A percentile compares a stretch with the other conserved stretches of the same genome.
Conservation (phyloP, 30 jellyfish, hydroid and myxozoan genomes). For the Hydra vulgaris region DNA sequence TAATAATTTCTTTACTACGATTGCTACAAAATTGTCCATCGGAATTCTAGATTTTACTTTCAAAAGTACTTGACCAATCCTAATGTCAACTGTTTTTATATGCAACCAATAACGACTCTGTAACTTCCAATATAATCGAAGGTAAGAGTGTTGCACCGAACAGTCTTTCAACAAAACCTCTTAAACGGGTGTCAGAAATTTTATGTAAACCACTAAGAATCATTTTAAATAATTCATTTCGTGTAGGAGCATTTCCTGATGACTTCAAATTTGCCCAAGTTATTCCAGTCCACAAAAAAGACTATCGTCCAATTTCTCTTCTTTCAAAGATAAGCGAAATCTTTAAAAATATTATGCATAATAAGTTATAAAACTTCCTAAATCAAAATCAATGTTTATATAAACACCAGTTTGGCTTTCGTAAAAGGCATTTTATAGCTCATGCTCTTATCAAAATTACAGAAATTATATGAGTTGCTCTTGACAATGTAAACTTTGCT, state of each 20-base stretch:
- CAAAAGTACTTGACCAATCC: not conserved
- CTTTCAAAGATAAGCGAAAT: not conserved
- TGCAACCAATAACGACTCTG: not conserved
- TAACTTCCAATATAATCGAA: not conserved
- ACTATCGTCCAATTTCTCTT: not conserved
- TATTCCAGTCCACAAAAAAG: not conserved
- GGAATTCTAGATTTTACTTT: not conserved
- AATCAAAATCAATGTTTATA: too few species aligned
- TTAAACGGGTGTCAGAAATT: not conserved
- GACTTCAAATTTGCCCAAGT: not conserved
- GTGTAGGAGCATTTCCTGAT: not conserved
- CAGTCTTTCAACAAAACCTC: not conserved
- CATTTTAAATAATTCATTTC: not conserved
- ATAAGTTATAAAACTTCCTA: not conserved
- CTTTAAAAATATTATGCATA: not conserved
- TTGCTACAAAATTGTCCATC: not conserved
- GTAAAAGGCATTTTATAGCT: too few species aligned
- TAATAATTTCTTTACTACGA: not conserved
- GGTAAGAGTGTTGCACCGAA: not conserved
- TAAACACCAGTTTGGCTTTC: too few species aligned
- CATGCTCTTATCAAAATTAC: not conserved
- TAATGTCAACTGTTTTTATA: not conserved
- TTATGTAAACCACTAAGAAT: not conserved
- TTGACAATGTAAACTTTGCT: not conserved
- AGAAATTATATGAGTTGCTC: not conserved